Conservation (phyloP, 2,113 vertebrate species). For the Ophthalmolycus amberensis region DNA sequence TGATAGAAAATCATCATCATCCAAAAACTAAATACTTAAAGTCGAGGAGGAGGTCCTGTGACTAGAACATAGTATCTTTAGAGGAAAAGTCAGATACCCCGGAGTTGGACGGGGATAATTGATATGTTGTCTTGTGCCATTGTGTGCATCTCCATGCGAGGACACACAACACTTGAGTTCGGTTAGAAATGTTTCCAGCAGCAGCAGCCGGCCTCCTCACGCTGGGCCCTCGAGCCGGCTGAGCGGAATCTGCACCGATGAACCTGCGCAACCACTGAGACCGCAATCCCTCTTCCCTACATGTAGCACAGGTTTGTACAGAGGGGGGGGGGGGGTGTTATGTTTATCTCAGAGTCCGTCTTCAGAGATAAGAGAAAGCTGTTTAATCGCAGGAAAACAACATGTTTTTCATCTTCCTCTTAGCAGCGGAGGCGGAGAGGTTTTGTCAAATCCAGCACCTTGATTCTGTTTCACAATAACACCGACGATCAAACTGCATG, state of each 20-base stretch:
- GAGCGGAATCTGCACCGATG: constrained; percentile 36
- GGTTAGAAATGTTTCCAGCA: constrained; percentile 16
- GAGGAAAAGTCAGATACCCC: neutral
- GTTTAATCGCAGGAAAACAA: constrained; percentile 56
- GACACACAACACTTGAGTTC: constrained; percentile 15
- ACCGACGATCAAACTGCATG: constrained; percentile 37
- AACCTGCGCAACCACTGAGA: constrained; percentile 40
- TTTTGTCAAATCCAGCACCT: constrained; percentile 40
- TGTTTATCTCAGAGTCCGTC: constrained; percentile 41
- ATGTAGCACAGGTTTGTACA: constrained; percentile 38
- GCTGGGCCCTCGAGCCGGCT: constrained; percentile 12
- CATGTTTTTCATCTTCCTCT: constrained; percentile 15
- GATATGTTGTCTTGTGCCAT: constrained; percentile 44
- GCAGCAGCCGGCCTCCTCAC: constrained; percentile 16
- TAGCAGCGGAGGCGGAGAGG: neutral
- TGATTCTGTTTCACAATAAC: constrained; percentile 48
- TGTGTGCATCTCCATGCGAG: constrained; percentile 22
- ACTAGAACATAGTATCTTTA: neutral
- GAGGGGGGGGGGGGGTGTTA: neutral
- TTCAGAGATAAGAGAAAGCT: constrained; percentile 48
- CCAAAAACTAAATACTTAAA: neutral
- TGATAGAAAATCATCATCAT: neutral
- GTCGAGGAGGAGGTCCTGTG: neutral
- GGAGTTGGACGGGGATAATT: constrained; percentile 21
- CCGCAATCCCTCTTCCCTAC: constrained; percentile 28